Percentiles rank a stretch among this genome's conserved stretches.
Conservation (phyloP, 2,113 vertebrate species). For the Leucosticte australis region DNA sequence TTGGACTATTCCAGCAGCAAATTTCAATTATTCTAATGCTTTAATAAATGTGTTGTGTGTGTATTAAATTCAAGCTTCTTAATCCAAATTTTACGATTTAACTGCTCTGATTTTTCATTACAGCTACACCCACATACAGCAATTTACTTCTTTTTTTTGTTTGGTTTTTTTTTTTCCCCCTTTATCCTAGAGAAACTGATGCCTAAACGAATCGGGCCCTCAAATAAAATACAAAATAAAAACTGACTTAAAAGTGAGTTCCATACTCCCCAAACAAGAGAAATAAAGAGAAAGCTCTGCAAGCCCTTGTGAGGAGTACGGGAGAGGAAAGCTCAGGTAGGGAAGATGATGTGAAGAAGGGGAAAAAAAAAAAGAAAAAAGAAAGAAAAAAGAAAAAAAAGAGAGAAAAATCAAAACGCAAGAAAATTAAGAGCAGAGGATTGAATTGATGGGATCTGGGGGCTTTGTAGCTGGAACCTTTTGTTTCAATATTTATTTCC, state of each 20-base stretch:
- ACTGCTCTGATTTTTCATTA: constrained; percentile 81
- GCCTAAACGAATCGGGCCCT: constrained; percentile 4
- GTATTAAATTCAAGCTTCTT: constrained; percentile 83
- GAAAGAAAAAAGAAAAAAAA: fast-evolving
- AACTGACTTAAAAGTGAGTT: background rate
- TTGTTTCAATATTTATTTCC: constrained; percentile 70
- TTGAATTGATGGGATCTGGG: constrained; percentile 45
- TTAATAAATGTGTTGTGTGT: constrained; percentile 92
- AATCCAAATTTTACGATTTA: constrained; percentile 85
- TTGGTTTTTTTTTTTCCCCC: background rate
- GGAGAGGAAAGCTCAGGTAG: background rate
- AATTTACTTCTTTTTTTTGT: constrained; percentile 13
- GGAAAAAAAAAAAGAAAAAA: fast-evolving
- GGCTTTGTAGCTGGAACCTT: constrained; percentile 41
- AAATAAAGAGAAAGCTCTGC: background rate
- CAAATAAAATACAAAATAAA: constrained; percentile 19
- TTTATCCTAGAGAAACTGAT: constrained; percentile 33
- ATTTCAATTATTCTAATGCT: constrained; percentile 96
- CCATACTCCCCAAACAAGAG: background rate
- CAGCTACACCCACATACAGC: constrained; percentile 72
- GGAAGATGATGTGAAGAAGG: background rate
- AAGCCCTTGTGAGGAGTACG: background rate
- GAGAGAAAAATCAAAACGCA: background rate
- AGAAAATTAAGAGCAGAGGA: constrained; percentile 42
- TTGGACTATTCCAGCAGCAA: constrained; percentile 88